Percentiles rank a stretch among this genome's conserved stretches.
phyloP scores from a whole-genome alignment of 2,888 invertebrate species.

The Copidosoma aretas region DNA sequence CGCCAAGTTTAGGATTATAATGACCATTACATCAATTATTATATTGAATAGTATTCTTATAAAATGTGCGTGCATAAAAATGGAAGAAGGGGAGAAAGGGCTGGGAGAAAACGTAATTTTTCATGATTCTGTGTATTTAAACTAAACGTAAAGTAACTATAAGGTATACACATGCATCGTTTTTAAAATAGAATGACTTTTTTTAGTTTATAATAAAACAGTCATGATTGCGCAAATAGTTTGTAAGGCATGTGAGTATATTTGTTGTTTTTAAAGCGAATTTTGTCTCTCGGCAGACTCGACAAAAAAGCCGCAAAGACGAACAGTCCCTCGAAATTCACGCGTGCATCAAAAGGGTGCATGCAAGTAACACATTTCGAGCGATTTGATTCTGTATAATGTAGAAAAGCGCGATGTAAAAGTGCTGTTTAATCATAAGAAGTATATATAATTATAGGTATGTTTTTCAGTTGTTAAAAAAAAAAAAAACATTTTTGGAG shows the following conservation, averaged over 20 bases:
- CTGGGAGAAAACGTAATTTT: background rate
- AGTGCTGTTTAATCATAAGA: background rate
- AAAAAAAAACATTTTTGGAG: slow-evolving; percentile 7
- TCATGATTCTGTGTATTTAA: background rate
- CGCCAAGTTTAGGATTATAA: slow-evolving; percentile 23
- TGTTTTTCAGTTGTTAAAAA: background rate
- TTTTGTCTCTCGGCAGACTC: too few species aligned
- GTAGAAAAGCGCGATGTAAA: background rate
- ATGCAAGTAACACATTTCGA: background rate
- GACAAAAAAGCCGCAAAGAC: too few species aligned
- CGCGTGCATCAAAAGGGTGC: background rate
- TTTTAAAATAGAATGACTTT: background rate
- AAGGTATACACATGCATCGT: background rate
- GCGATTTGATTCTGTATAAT: background rate
- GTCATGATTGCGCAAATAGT: background rate
- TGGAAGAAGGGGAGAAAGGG: background rate
- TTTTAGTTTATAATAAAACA: slow-evolving; percentile 5
- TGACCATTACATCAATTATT: slow-evolving; percentile 13
- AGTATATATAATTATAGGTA: background rate
- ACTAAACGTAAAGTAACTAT: background rate
- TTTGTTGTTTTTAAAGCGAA: slow-evolving; percentile 6
- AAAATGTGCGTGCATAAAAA: background rate
- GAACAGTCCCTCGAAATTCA: too few species aligned
- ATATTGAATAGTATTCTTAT: background rate
- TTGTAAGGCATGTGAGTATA: slow-evolving; percentile 2